Percentiles rank a stretch among this genome's conserved stretches.
Evolutionary conservation across 1,140 invertebrate genomes (phyloP).

Genomic region (Varroa destructor): DNA sequence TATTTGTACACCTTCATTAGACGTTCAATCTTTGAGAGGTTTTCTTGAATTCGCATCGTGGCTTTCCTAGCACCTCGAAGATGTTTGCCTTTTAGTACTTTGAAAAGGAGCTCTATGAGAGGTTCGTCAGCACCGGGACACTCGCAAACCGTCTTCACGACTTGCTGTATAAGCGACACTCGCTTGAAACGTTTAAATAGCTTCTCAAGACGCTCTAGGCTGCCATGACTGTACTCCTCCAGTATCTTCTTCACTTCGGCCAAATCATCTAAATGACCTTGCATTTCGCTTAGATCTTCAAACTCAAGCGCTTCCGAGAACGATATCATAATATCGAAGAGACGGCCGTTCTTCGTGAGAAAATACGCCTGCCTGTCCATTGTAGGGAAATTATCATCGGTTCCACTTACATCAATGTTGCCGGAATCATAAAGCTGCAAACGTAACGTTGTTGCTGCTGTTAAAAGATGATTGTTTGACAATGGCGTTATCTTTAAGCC

Average conservation of each 20-base stretch:
- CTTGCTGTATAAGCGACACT: not conserved
- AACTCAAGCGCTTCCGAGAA: slow-evolving; percentile 20
- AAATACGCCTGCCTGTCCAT: slow-evolving; percentile 14
- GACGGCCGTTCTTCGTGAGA: not conserved
- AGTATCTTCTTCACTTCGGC: slow-evolving; percentile 7
- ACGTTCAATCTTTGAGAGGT: slow-evolving; percentile 17
- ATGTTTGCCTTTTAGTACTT: not conserved
- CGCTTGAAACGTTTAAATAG: slow-evolving; percentile 15
- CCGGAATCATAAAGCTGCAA: slow-evolving; percentile 14
- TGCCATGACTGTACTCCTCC: not conserved
- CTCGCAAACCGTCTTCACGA: slow-evolving; percentile 9
- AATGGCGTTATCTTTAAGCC: too few relatives aligned
- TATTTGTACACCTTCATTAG: not conserved
- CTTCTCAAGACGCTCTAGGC: not conserved
- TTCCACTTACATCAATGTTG: not conserved
- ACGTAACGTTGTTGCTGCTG: not conserved
- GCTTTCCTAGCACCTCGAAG: slow-evolving; percentile 13
- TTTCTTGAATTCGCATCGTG: slow-evolving; percentile 1
- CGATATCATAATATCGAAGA: not conserved
- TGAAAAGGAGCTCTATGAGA: not conserved
- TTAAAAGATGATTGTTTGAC: too few relatives aligned
- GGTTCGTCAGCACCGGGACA: slow-evolving; percentile 1
- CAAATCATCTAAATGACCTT: slow-evolving; percentile 16
- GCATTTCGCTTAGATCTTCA: slow-evolving; percentile 14
- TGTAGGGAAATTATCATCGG: slow-evolving; percentile 10